Percentiles rank a stretch among this genome's conserved stretches.
These are phyloP conservation scores for Cydia amplana DNA, from an alignment of 1,140 invertebrate species.

Conservation along the genomic window DNA sequence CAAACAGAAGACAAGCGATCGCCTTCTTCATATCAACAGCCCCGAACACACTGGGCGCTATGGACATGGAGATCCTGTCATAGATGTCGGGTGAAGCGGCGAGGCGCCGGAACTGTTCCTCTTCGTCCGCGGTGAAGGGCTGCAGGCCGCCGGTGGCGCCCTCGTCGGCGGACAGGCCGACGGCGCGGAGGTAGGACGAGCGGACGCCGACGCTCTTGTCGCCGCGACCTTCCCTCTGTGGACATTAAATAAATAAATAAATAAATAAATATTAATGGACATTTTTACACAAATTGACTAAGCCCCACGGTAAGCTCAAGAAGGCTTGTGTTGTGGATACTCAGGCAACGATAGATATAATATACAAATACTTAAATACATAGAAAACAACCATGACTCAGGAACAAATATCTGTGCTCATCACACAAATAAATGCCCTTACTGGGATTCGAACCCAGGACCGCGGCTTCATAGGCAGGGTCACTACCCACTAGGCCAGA, in stretches of 20 bases:
- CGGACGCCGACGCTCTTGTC: conserved; percentile 96
- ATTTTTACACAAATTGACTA: no score
- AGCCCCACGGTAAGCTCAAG: no score
- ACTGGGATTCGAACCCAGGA: no score
- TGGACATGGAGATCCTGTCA: conserved; percentile 93
- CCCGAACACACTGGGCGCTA: conserved; percentile 99
- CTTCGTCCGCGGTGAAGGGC: conserved; percentile 88
- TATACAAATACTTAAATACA: no score
- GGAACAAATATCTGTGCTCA: no score
- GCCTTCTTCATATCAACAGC: conserved; percentile 98
- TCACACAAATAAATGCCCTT: no score
- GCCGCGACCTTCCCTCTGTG: conserved; percentile 84
- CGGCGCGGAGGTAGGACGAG: conserved; percentile 95
- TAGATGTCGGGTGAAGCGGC: conserved; percentile 93
- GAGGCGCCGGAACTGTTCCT: conserved; percentile 93
- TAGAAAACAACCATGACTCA: no score
- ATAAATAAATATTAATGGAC: no score
- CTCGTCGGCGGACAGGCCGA: conserved; percentile 94
- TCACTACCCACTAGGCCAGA: no score
- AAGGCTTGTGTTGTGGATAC: no score
- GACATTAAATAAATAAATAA: conserved; percentile 21
- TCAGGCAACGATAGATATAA: no score
- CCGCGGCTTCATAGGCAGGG: no score
- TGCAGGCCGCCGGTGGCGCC: conserved; percentile 86
- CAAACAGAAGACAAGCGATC: conserved; percentile 97